Conservation (phyloP, 2,797 vertebrate species). For the Crax fasciolata region DNA sequence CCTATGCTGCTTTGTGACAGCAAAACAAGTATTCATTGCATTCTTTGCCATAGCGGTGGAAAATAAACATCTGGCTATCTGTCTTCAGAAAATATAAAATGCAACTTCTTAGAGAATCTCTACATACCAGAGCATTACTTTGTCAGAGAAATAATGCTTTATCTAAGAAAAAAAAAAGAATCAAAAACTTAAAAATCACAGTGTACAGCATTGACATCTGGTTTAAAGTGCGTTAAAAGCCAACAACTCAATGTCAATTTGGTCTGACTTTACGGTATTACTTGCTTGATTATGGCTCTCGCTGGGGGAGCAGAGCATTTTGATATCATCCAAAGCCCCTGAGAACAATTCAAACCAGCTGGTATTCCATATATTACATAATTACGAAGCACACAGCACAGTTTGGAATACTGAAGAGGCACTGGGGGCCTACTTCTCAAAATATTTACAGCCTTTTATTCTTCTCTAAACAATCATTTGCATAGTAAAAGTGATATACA, state of each 20-base stretch:
- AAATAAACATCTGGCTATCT: not conserved
- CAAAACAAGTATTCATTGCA: not conserved
- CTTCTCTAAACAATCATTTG: constrained; percentile 87
- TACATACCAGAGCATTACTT: not conserved
- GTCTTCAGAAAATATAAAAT: constrained; percentile 1
- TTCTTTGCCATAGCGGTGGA: not conserved
- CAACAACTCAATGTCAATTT: constrained; percentile 82
- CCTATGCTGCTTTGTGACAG: not conserved
- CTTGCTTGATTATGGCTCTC: constrained; percentile 80
- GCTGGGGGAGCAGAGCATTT: constrained; percentile 73
- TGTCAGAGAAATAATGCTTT: constrained; percentile 22
- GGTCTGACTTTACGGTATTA: constrained; percentile 75
- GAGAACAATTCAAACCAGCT: constrained; percentile 84
- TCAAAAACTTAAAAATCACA: constrained; percentile 20
- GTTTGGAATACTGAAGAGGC: constrained; percentile 84
- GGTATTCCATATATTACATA: constrained; percentile 84
- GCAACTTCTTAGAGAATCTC: not conserved
- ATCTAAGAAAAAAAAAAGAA: not conserved
- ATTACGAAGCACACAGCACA: constrained; percentile 77
- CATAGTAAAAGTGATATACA: constrained; percentile 82
- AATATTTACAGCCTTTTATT: constrained; percentile 88
- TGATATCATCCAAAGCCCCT: constrained; percentile 77
- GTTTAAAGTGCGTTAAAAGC: constrained; percentile 79
- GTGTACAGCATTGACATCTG: constrained; percentile 76
- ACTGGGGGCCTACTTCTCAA: constrained; percentile 85